Base-by-base conservation (phyloP, 2,797 vertebrate species). In the Bothrops alternatus region DNA sequence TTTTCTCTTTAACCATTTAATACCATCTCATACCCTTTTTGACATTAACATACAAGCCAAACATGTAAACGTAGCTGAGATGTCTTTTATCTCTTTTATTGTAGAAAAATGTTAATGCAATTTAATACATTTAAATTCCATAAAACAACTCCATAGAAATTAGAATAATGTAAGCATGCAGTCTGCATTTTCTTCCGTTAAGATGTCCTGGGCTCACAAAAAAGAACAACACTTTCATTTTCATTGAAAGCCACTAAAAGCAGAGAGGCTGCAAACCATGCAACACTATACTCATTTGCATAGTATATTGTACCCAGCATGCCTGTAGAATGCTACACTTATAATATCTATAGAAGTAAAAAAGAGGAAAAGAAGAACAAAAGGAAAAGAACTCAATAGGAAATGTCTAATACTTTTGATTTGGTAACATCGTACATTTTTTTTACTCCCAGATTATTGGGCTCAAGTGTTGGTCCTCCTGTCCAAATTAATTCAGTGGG, bases 111-210 rank as follows among this genome's bases (percentile, higher is more conserved):
- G 97, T 97, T 95, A 98, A 98, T 98, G 98, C 98, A 98, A 97
- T 97, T 98, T 97, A 98, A 98, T 98, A 99, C 98, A 98, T 98
- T 98, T 98, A 97, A 98, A 97, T 98, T 98, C 97, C 98, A 97
- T 98, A 98, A 98, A 98, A 98, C 98, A 96, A 98, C 97, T 97
- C 98, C 97, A 99, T 98, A 98, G 97, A 99, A 99, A 99, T 98
- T 97, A 98, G 98, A 98, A 98, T 98, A 98, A 98, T 98, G 98
- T 97, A 98, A 97, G 98, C 99, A 99, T 99, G 99, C 99, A 98
- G 97, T 98, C 98, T 98, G 98, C 98, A 98, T 98, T 98, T 98
- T 98, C 97, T 98, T 96, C 82, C 96, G 97, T 97, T 98, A 97
- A 11, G 97, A 98, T 97, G 97, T 98, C 98, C 97, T 98, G 97